A percentile compares a stretch with the other conserved stretches of the same genome.
Conservation (phyloP, 1,140 invertebrate genomes). For the Marisa cornuarietis region DNA sequence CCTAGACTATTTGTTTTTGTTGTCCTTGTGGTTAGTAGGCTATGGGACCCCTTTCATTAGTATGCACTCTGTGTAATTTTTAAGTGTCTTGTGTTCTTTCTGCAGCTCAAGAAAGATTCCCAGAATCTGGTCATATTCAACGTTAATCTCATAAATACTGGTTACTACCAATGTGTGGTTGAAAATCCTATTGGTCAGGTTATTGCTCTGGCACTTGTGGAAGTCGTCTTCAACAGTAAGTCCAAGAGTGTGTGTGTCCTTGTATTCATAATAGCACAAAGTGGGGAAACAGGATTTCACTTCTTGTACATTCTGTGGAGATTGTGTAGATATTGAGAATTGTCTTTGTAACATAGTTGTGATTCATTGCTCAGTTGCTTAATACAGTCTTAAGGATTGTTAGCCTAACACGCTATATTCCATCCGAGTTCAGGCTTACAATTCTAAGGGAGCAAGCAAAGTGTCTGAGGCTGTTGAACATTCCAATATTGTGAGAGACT, state of each 20-base stretch:
- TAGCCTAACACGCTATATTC: conserved; percentile 74
- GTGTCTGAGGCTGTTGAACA: conserved; percentile 69
- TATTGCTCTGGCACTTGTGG: conserved; percentile 43
- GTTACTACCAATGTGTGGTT: conserved; percentile 52
- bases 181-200: conserved; percentile 42
- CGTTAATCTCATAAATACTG: conserved; percentile 31
- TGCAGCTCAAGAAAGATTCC: conserved; percentile 11
- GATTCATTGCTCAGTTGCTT: too few relatives aligned
- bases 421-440: conserved; percentile 74
- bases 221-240: conserved; percentile 70
- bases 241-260: not conserved
- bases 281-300: not conserved
- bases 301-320: too few relatives aligned
- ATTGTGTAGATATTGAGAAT: too few relatives aligned
- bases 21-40: too few relatives aligned
- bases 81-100: not conserved
- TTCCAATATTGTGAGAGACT: too few relatives aligned
- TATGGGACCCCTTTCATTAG: too few relatives aligned
- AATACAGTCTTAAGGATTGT: too few relatives aligned
- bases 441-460: conserved; percentile 72
- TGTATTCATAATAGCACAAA: not conserved
- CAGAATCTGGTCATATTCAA: conserved; percentile 27
- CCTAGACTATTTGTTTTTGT: too few relatives aligned
- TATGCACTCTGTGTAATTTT: too few relatives aligned
- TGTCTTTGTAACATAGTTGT: too few relatives aligned